Conservation (phyloP, 2,888 invertebrate species). For the Drosophila lacicola region DNA sequence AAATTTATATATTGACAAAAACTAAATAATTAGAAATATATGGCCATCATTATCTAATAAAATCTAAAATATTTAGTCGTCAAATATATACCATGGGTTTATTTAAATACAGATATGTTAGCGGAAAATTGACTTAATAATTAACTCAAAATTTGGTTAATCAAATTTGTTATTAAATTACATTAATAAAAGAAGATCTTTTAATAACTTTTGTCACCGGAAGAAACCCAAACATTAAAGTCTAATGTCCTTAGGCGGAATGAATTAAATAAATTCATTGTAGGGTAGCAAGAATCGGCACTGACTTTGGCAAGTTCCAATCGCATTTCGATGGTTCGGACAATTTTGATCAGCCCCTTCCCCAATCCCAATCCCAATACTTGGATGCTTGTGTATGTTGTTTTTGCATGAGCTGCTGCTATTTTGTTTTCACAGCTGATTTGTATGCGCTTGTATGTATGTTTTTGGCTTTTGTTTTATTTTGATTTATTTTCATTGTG, state of each 20-base stretch:
- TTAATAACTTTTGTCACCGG: too few species aligned
- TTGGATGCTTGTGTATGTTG: conserved; percentile 27
- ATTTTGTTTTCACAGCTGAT: conserved; percentile 42
- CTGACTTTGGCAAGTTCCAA: neutral
- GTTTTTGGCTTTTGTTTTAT: conserved; percentile 2
- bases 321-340: conserved; percentile 9
- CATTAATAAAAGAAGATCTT: too few species aligned
- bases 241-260: conserved; percentile 1
- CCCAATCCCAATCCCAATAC: neutral
- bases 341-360: neutral
- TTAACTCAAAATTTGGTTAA: too few species aligned
- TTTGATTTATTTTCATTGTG: conserved; percentile 15
- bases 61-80: too few species aligned
- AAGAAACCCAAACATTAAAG: neutral
- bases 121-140: too few species aligned
- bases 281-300: conserved; percentile 25
- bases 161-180: too few species aligned
- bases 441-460: conserved; percentile 21
- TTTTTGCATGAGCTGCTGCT: conserved; percentile 39
- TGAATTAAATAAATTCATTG: conserved; percentile 26
- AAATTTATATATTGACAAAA: too few species aligned
- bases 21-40: too few species aligned
- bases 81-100: too few species aligned
- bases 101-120: too few species aligned
- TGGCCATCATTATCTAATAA: too few species aligned